Evolutionary conservation across 2,113 vertebrate genomes (phyloP), one percentile per base, ranked within the genome.

Genomic region (Egretta garzetta): DNA sequence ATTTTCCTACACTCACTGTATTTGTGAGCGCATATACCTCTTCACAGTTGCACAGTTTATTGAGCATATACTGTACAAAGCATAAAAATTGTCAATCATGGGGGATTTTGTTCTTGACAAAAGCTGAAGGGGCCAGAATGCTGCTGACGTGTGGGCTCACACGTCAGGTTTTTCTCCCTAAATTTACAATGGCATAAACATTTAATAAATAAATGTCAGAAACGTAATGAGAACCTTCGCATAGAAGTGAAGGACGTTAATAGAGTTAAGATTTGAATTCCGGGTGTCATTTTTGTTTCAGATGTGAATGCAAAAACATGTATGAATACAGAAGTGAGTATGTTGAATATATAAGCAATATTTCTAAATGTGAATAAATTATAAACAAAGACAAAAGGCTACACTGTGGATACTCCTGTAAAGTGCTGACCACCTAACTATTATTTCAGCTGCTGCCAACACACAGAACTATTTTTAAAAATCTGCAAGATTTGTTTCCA

Each of bases 1-100:
- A 19, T 39, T 70, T 52, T 28, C 32, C 49, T 39, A 0, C 33
- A 14, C 74, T 59, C 0, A 0, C 30, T 30, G 0, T 33, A 5
- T 59, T 3, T 41, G 33, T 32, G 60, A 87, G 62, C 2, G 14
- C 58, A 66, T 3, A 13, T 2, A 39, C 13, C 59, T 50, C 50
- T 19, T 12, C 2, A 6, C 58, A 37, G 35, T 1, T 14, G 79
- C 59, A 56, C 14, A 50, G 45, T 52, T 50, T 50, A 14, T 13
- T 47, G 58, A 75, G 49, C 60, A 75, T 4, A 37, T 3, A 52
- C 39, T 18, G 14, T 1, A 7, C 18, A 62, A 24, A 3, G 32
- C 14, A 49, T 5, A 39, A 43, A 87, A 75, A 30, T 6, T 19
- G 26, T 26, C 8, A 21, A 68, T n/a, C 23, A 1, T 5, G 18